These are phyloP conservation scores for Helicoverpa zea DNA, from an alignment of 1,140 invertebrate species.

Conservation along the genomic window DNA sequence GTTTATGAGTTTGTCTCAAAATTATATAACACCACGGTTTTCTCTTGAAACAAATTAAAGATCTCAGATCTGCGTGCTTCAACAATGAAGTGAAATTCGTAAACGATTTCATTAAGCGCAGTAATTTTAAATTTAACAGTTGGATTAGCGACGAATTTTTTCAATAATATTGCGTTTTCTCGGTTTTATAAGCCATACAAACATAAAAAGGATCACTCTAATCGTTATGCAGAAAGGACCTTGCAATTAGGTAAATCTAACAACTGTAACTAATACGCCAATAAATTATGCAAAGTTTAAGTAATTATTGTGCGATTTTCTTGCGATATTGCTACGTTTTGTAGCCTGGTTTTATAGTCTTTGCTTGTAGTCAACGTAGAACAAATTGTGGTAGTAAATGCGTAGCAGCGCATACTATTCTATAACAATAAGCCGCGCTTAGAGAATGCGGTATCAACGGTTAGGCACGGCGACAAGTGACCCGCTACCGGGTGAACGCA, in stretches of 20 bases:
- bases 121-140: constrained; percentile 36
- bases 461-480: constrained; percentile 53
- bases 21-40: constrained; percentile 29
- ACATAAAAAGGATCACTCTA: no score
- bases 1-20: constrained; percentile 21
- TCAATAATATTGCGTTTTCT: background rate
- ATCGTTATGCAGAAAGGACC: no score
- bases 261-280: no score
- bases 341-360: no score
- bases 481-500: constrained; percentile 69
- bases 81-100: constrained; percentile 32
- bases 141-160: constrained; percentile 9
- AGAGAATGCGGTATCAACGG: constrained; percentile 46
- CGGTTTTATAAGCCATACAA: no score
- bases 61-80: constrained; percentile 34
- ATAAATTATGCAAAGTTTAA: no score
- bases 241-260: no score
- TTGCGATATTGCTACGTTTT: no score
- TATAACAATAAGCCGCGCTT: constrained; percentile 42
- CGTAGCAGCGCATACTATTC: background rate
- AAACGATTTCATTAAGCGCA: constrained; percentile 31
- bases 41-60: constrained; percentile 47
- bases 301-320: no score
- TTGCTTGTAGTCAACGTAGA: background rate
- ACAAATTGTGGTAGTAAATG: background rate